These are phyloP conservation scores for Sinocyclocheilus grahami DNA, from an alignment of 2,113 vertebrate species.

Conservation along the genomic window DNA sequence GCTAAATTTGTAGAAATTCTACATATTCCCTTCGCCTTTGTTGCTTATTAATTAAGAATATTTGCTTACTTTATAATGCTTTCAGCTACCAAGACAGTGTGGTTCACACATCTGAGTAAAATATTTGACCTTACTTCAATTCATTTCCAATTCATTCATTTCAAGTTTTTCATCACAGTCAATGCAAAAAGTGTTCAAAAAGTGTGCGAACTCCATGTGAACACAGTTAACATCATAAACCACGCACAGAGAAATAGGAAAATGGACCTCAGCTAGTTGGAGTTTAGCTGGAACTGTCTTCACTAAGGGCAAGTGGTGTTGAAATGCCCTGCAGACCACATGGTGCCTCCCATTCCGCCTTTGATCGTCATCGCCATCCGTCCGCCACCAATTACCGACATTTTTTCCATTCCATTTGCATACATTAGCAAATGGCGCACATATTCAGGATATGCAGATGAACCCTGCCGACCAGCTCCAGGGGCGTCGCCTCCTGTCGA, in stretches of 20 bases:
- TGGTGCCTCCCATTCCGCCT: conserved; percentile 32
- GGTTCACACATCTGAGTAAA: neutral
- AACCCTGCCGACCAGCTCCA: conserved; percentile 54
- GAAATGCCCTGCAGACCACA: conserved; percentile 30
- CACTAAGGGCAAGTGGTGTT: neutral
- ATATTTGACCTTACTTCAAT: neutral
- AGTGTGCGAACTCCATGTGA: neutral
- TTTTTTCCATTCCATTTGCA: conserved; percentile 62
- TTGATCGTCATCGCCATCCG: conserved; percentile 3
- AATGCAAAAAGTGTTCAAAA: neutral
- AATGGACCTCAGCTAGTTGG: neutral
- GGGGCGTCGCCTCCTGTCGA: conserved; percentile 46
- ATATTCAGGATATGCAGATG: conserved; percentile 66
- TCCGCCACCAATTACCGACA: conserved; percentile 46
- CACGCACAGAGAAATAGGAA: neutral
- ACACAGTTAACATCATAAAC: neutral
- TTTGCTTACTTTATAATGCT: neutral
- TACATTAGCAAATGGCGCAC: conserved; percentile 61
- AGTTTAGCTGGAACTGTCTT: conserved; percentile 1
- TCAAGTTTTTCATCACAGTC: neutral
- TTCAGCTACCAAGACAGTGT: neutral
- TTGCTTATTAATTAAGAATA: neutral
- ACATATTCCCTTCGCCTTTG: neutral
- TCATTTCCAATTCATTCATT: neutral
- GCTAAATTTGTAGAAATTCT: neutral